Base-by-base conservation (phyloP, 2,888 invertebrate genomes). In the Cerastoderma edule region DNA sequence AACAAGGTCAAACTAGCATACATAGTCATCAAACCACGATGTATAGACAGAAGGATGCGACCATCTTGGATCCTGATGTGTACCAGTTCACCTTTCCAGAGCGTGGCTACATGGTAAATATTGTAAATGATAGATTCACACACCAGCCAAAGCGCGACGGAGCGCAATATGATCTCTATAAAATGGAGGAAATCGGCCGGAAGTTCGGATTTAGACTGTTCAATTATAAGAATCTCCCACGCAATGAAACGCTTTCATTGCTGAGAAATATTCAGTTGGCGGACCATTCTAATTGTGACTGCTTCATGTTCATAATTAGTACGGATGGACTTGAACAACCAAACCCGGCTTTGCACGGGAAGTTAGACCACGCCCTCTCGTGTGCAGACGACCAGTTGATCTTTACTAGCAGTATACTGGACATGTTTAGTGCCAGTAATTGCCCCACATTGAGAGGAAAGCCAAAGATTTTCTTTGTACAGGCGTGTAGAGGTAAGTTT, bases 401-500 rank as follows among this genome's bases (percentile, higher is more conserved):
- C 16, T 82, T 75, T 30, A 82, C 79, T 8, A 79, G 79, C 56
- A 72, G 57, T 10, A 79, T 82, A n/a, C 63, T 77, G 30, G 78
- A 82, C 19, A 79, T 82, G 82, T 82, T 82, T 44, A 77, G 69
- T 48, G 78, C 78, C 19, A 50, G 30, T 19, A 74, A 79, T 32
- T 79, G 79, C 48, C 77, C 77, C 1, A 72, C 72, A 30, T 48
- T 82, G 33, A 70, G 64, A 35, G 69, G 71, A 19, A 82, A 82
- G 68, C 82, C 82, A 22, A 82, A 82, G 65, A 39, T 82, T 10
- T 82, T 82, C 72, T 69, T 77, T 46, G 75, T 82, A 35, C 79
- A 82, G 63, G 82, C 82, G 8, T 82, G 82, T 30, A 64, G 82
- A 79, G 82, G 82, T 79, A 77, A 35, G 64, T n/a, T n/a, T n/a